These are phyloP conservation scores for Mesorhabditis belari DNA, from an alignment of 2,888 invertebrate genomes.

Conservation along the genomic window DNA sequence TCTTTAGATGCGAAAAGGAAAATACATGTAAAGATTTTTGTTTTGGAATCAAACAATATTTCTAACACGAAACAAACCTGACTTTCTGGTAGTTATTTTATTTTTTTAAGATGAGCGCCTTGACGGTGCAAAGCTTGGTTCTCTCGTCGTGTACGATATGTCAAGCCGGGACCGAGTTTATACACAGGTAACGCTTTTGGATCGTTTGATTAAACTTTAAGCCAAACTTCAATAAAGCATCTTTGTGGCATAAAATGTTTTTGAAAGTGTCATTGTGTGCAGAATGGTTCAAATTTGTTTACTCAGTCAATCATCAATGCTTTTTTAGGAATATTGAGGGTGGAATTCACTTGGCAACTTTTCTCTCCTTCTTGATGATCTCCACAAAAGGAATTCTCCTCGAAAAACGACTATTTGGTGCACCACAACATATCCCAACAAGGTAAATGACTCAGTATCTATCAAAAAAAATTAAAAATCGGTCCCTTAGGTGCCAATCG, in stretches of 20 bases:
- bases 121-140: slow-evolving; percentile 16
- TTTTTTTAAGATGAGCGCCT: slow-evolving; percentile 6
- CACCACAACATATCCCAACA: slow-evolving; percentile 12
- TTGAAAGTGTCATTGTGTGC: too few relatives aligned
- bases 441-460: slow-evolving; percentile 6
- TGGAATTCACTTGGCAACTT: slow-evolving; percentile 33
- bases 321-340: slow-evolving; percentile 21
- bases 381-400: slow-evolving; percentile 30
- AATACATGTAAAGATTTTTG: too few relatives aligned
- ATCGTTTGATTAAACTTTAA: neutral
- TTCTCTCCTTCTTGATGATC: slow-evolving; percentile 33
- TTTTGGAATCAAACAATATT: too few relatives aligned
- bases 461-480: too few relatives aligned
- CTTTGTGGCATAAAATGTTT: too few relatives aligned
- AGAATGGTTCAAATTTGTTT: too few relatives aligned
- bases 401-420: slow-evolving; percentile 5
- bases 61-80: too few relatives aligned
- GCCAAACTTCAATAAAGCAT: too few relatives aligned
- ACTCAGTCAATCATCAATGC: too few relatives aligned
- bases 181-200: slow-evolving; percentile 20
- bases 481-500: too few relatives aligned
- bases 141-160: slow-evolving; percentile 34
- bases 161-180: slow-evolving; percentile 37
- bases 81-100: too few relatives aligned
- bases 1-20: too few relatives aligned